A percentile compares a stretch with the other conserved stretches of the same genome.
Evolutionary conservation across 2,113 vertebrate species (phyloP).

Genomic region (Callipepla californica): DNA sequence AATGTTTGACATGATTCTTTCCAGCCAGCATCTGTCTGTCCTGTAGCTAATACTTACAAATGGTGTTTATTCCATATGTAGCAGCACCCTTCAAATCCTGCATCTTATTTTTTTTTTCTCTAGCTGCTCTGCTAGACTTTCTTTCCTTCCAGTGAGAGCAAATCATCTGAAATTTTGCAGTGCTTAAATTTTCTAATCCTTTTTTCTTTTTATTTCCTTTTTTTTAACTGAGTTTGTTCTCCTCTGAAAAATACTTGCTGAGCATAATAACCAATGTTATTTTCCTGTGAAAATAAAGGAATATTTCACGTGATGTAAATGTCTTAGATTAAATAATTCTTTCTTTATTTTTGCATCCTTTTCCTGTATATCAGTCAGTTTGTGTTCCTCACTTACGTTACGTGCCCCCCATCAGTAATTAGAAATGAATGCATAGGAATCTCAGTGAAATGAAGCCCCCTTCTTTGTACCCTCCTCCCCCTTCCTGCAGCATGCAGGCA

Average conservation of each 20-base stretch:
- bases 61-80: conserved; percentile 6
- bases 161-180: conserved; percentile 20
- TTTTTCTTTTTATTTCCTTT: conserved; percentile 57
- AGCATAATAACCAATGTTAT: conserved; percentile 2
- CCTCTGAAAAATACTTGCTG: conserved; percentile 26
- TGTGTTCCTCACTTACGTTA: background rate
- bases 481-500: conserved; percentile 1
- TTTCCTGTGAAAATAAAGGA: conserved; percentile 22
- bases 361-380: conserved; percentile 7
- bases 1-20: conserved; percentile 48
- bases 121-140: background rate
- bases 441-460: background rate
- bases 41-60: conserved; percentile 36
- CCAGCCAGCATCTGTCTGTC: conserved; percentile 20
- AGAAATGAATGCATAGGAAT: background rate
- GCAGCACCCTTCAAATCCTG: background rate
- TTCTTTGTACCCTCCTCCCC: background rate
- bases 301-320: conserved; percentile 17
- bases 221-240: conserved; percentile 51
- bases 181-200: conserved; percentile 42
- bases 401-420: background rate
- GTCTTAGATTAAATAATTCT: background rate
- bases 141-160: conserved; percentile 15
- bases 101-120: background rate
- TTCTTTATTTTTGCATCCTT: background rate